Conservation (phyloP, 2,888 invertebrate genomes). For the Polyommatus icarus region DNA sequence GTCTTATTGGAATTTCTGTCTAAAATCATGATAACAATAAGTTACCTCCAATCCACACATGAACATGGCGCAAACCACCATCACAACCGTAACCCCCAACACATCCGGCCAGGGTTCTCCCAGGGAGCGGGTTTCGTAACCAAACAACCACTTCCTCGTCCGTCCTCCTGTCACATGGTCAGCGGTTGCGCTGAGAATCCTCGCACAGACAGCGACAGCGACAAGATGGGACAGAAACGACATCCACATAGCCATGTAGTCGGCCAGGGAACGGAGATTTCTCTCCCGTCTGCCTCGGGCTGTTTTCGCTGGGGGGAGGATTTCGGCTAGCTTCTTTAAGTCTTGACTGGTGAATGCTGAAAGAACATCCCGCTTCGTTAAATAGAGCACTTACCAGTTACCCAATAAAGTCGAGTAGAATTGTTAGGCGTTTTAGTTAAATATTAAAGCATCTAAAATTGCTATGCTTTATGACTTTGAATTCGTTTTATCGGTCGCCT, state of each 20-base stretch:
- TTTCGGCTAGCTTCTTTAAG: conserved; percentile 63
- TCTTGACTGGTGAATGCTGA: conserved; percentile 69
- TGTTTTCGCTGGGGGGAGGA: conserved; percentile 65
- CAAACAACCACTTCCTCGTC: conserved; percentile 81
- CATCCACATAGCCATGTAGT: conserved; percentile 82
- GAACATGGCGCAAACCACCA: conserved; percentile 81
- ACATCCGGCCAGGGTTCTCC: conserved; percentile 84
- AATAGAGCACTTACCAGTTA: too few species aligned
- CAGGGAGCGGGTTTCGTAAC: conserved; percentile 78
- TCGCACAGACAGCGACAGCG: conserved; percentile 82
- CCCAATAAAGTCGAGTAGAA: too few species aligned
- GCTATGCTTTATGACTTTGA: too few species aligned
- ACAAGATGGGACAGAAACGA: conserved; percentile 80
- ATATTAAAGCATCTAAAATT: too few species aligned
- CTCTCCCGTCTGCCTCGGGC: conserved; percentile 66
- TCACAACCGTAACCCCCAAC: conserved; percentile 81
- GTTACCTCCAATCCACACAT: conserved; percentile 83
- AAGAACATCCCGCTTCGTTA: conserved; percentile 42
- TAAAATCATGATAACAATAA: background rate
- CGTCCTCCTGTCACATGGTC: conserved; percentile 82
- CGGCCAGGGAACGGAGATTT: conserved; percentile 74
- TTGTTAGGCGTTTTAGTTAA: too few species aligned
- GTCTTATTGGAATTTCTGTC: too few species aligned
- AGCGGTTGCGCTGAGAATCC: conserved; percentile 82
- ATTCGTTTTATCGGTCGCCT: background rate